Evolutionary conservation across 2,888 invertebrate species (phyloP), one percentile per base, ranked within the genome.

Genomic region (Baronia brevicornis): DNA sequence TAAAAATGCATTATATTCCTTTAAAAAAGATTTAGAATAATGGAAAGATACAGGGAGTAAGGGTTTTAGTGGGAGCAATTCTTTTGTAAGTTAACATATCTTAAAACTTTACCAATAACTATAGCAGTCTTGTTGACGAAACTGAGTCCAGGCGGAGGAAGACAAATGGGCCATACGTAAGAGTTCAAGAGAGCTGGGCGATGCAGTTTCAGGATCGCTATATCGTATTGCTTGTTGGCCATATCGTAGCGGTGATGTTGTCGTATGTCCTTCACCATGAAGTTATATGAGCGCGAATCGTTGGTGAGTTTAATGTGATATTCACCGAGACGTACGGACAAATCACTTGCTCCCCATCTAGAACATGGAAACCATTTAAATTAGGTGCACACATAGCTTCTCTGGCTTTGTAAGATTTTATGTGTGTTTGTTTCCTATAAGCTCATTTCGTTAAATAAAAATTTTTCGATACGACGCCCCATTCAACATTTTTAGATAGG

Each of bases 101-200:
- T 10, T 5, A 11, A 1, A 20, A 20, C 2, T 6, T 60, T 50
- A 87, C 89, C 94, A 33, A 89, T 91, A 7, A 93, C 90, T 33
- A 89, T 82, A 17, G 86, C 92, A 4, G 74, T 84, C 54, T 88
- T 80, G 38, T 89, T 87, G 9, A 87, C 88, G 49, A 90, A 88
- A 3, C 80, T 66, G 21, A 87, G 59, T 1, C 86, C 87, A 0
- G 86, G 51, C 0, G 92, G 91, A 0, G 95, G 95, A 41, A 95
- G 85, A 60, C 95, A 95, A 31, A 94, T 89, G 0, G 94, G 94
- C 91, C 93, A 93, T 29, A 95, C 91, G 54, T 93, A 93, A 0
- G 89, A 87, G 51, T 91, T 91, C 61, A 93, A 94, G 3, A 87
- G 69, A 0, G 91, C 89, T 0, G 90, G 84, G 4, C 87, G 71